These are phyloP conservation scores for Chaetogeoica ovagalla DNA, from an alignment of 2,888 invertebrate species.

Conservation along the genomic window DNA sequence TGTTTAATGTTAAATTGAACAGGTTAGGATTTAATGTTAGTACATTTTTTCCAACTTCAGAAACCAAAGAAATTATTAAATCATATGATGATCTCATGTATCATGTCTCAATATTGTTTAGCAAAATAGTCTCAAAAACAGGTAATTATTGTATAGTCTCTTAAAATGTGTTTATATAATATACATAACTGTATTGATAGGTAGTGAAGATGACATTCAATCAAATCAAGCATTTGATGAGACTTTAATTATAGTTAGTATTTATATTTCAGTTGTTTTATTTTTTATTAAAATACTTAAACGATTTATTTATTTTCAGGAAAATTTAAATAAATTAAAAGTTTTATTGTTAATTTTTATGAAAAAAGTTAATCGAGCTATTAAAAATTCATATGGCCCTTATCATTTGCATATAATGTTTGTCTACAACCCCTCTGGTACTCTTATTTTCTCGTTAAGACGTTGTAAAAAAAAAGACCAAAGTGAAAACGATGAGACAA, in stretches of 20 bases:
- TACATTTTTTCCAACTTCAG: conserved; percentile 6
- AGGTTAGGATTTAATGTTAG: conserved; percentile 33
- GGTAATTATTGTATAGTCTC: conserved; percentile 5
- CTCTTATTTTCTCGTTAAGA: neutral
- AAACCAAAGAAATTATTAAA: conserved; percentile 10
- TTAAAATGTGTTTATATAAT: neutral
- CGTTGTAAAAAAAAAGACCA: neutral
- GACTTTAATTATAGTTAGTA: conserved; percentile 21
- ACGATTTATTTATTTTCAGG: conserved; percentile 14
- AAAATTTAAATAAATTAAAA: conserved; percentile 8
- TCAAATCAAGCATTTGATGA: conserved; percentile 1
- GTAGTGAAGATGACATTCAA: neutral
- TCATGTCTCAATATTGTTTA: conserved; percentile 10
- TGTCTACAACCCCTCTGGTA: no score
- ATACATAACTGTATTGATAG: neutral
- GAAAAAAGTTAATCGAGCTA: conserved; percentile 6
- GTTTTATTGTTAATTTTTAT: neutral
- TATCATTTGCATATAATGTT: no score
- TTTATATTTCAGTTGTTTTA: neutral
- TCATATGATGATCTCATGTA: conserved; percentile 3
- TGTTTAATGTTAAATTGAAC: neutral
- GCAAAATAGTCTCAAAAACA: conserved; percentile 18
- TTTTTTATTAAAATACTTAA: neutral
- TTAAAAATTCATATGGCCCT: neutral
- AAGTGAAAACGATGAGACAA: conserved; percentile 14